Percentiles rank a stretch among this genome's conserved stretches.
Evolutionary conservation across 92 coral and sea anemone species (phyloP).

Genomic region (Micromussa lordhowensis): DNA sequence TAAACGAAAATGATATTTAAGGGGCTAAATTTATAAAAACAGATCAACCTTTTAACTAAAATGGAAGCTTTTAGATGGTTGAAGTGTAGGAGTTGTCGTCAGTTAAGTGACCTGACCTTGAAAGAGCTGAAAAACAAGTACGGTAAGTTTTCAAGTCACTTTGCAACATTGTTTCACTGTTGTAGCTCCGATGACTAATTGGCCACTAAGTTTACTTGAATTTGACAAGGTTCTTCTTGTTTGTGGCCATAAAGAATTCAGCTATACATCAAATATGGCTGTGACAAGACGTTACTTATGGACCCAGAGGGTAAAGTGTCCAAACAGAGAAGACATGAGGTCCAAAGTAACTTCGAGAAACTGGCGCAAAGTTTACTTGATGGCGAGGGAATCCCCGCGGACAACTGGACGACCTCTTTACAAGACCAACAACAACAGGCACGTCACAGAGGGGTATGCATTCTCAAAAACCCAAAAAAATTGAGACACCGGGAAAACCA

Average conservation of each 20-base stretch:
- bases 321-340: constrained; percentile 11
- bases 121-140: constrained; percentile 13
- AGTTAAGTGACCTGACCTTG: neutral
- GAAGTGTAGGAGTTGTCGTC: neutral
- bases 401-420: constrained; percentile 32
- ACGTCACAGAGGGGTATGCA: constrained; percentile 54
- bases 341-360: constrained; percentile 22
- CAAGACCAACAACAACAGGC: constrained; percentile 36
- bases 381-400: constrained; percentile 14
- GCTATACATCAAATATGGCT: constrained; percentile 26
- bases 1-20: neutral
- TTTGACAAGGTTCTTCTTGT: constrained; percentile 26
- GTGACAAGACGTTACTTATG: constrained; percentile 9
- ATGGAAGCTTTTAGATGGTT: neutral
- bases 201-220: neutral
- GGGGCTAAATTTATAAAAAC: constrained; percentile 6
- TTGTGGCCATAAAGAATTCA: constrained; percentile 4
- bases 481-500: constrained; percentile 66
- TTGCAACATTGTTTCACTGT: constrained; percentile 14
- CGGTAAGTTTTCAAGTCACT: constrained; percentile 14
- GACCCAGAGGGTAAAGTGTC: too few relatives aligned
- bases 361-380: constrained; percentile 21
- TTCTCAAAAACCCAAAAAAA: constrained; percentile 62
- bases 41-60: neutral
- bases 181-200: neutral